Conservation (phyloP, 2,888 invertebrate genomes). For the Entomobrya proxima region DNA sequence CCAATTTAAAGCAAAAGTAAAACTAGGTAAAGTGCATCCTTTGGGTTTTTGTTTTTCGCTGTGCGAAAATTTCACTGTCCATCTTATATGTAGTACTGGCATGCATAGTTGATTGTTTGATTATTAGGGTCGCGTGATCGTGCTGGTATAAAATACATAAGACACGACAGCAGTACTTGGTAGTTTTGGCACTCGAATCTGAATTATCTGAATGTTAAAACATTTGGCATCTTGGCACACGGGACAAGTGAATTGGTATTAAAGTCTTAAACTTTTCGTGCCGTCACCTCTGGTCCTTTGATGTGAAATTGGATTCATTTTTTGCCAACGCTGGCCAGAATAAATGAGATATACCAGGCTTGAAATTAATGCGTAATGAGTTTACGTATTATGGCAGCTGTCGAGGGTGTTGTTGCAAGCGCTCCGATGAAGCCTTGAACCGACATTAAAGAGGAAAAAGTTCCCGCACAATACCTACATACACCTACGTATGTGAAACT, state of each 20-base stretch:
- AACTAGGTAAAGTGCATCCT: neutral
- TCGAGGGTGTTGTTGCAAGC: no score
- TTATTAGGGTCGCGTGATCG: slow-evolving; percentile 6
- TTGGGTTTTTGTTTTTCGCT: neutral
- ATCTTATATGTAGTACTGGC: neutral
- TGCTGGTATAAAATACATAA: slow-evolving; percentile 10
- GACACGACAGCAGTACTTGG: neutral
- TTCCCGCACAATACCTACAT: no score
- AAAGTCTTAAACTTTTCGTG: neutral
- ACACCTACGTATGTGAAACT: no score
- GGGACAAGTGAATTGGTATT: neutral
- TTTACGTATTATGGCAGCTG: no score
- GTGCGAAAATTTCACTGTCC: neutral
- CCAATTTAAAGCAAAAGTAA: neutral
- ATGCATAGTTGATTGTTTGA: neutral
- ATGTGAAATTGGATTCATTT: neutral
- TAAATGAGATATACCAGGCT: neutral
- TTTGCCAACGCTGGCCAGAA: neutral
- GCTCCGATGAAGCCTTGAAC: no score
- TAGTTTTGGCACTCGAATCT: neutral
- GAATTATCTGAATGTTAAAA: neutral
- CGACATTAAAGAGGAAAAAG: no score
- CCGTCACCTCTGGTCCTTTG: neutral
- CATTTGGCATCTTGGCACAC: no score
- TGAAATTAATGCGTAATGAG: no score